A percentile compares a stretch with the other conserved stretches of the same genome.
These are phyloP conservation scores for Coptodon rendalli DNA, from an alignment of 2,113 vertebrate genomes.

Conservation along the genomic window DNA sequence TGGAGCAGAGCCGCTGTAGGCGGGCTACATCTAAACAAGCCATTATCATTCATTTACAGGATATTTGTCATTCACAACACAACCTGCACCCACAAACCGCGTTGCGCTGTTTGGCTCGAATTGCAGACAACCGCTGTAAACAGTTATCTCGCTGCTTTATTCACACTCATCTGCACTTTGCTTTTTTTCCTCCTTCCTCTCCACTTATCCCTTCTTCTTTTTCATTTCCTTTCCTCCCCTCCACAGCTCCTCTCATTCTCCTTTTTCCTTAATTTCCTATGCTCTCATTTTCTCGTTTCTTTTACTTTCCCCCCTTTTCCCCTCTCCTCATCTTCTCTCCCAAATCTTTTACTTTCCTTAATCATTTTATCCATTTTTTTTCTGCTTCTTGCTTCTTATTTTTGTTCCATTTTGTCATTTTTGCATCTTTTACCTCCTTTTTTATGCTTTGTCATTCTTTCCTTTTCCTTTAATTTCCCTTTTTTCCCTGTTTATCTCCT, in stretches of 20 bases:
- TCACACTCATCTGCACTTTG: not conserved
- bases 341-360: not conserved
- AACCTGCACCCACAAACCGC: constrained; percentile 10
- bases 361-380: not conserved
- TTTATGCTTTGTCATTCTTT: not conserved
- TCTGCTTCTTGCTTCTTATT: not conserved
- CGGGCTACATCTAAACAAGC: constrained; percentile 40
- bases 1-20: constrained; percentile 36
- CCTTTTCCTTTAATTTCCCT: not conserved
- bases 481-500: fast-evolving
- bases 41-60: constrained; percentile 57
- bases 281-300: not conserved
- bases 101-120: constrained; percentile 18
- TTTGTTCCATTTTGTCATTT: not conserved
- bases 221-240: not conserved
- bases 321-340: not conserved
- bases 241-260: not conserved
- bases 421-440: not conserved
- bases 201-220: not conserved
- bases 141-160: not conserved
- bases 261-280: not conserved
- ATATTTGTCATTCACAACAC: constrained; percentile 57
- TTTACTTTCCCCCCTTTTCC: not conserved
- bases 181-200: not conserved
- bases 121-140: not conserved